phyloP scores from a whole-genome alignment of 2,113 vertebrate species.

The Salvelinus fontinalis region DNA sequence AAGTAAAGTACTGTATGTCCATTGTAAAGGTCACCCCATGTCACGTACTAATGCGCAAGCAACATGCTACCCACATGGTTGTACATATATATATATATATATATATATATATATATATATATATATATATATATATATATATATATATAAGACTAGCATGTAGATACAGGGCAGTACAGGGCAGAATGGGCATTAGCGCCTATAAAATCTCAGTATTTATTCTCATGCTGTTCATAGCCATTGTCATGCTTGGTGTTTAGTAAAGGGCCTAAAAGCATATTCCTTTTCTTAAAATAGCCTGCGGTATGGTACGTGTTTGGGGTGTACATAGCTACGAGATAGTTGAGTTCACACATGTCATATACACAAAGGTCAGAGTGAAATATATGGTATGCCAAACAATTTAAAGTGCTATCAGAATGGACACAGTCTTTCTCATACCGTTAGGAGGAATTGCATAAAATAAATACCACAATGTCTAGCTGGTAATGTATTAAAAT shows the following conservation, averaged over 20 bases:
- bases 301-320: slow-evolving; percentile 58
- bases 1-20: neutral
- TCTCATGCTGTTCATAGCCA: slow-evolving; percentile 22
- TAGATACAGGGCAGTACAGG: neutral
- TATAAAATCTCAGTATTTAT: slow-evolving; percentile 17
- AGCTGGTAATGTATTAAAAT: neutral
- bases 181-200: neutral
- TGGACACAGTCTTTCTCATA: neutral
- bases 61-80: too few species aligned
- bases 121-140: neutral
- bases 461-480: neutral
- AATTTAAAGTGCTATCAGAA: slow-evolving; percentile 21
- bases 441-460: neutral
- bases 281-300: slow-evolving; percentile 67
- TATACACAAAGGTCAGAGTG: slow-evolving; percentile 59
- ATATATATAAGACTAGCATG: neutral
- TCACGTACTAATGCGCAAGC: too few species aligned
- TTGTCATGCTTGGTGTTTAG: slow-evolving; percentile 33
- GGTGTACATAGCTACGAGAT: slow-evolving; percentile 52
- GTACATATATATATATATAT: too few species aligned
- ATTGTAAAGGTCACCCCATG: neutral
- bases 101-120: too few species aligned
- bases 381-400: slow-evolving; percentile 33
- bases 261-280: slow-evolving; percentile 35
- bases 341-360: slow-evolving; percentile 33